Evolutionary conservation across 2,113 vertebrate species (phyloP).

Genomic region (Arothron firmamentum): DNA sequence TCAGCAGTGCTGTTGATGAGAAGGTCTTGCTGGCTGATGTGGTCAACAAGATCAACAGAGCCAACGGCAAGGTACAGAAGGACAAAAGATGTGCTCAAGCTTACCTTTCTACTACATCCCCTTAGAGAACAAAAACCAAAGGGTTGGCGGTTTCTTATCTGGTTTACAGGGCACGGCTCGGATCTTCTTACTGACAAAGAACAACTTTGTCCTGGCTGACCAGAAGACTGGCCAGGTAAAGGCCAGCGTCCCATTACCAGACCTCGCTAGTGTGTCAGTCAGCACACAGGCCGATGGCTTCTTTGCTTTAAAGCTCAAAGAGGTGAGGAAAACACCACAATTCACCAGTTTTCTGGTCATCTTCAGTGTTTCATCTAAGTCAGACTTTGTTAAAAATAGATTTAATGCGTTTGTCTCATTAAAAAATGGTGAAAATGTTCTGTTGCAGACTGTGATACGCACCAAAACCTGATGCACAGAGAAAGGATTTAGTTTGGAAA

Average conservation of each 20-base stretch:
- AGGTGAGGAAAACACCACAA: slow-evolving; percentile 69
- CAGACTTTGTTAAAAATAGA: too few species aligned
- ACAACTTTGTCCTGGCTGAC: slow-evolving; percentile 88
- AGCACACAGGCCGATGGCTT: slow-evolving; percentile 94
- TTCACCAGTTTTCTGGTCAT: background rate
- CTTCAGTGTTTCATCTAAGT: too few species aligned
- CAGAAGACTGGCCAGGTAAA: slow-evolving; percentile 96
- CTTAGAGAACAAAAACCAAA: background rate
- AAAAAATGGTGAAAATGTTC: too few species aligned
- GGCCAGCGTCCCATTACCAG: slow-evolving; percentile 86
- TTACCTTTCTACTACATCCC: background rate
- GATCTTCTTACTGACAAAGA: slow-evolving; percentile 95
- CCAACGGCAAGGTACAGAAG: slow-evolving; percentile 90
- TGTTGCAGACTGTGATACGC: too few species aligned
- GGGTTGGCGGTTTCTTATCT: background rate
- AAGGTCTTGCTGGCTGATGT: slow-evolving; percentile 94
- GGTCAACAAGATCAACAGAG: slow-evolving; percentile 96
- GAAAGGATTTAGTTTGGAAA: too few species aligned
- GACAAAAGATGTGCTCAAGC: too few species aligned
- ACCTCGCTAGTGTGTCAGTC: slow-evolving; percentile 91
- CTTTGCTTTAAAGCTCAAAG: slow-evolving; percentile 93
- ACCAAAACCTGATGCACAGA: too few species aligned
- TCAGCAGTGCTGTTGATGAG: slow-evolving; percentile 87
- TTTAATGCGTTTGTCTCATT: too few species aligned
- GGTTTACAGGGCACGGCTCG: slow-evolving; percentile 78